Evolutionary conservation across 2,113 vertebrate species (phyloP).

Genomic region (Prinia subflava): DNA sequence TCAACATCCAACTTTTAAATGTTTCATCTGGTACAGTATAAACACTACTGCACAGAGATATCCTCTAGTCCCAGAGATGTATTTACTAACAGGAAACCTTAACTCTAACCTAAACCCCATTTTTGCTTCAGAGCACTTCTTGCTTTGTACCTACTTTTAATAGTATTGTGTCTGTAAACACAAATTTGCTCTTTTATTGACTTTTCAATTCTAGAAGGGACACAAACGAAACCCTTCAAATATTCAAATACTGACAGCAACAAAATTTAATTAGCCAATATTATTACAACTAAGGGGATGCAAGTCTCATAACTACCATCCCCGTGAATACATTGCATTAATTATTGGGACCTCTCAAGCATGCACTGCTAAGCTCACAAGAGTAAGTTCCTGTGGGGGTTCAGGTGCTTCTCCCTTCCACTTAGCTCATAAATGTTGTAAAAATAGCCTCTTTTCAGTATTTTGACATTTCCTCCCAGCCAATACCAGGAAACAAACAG

Average conservation of each 20-base stretch:
- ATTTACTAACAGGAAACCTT: conserved; percentile 43
- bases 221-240: neutral
- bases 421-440: neutral
- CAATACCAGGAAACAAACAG: neutral
- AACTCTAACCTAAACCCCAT: neutral
- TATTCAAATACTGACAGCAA: neutral
- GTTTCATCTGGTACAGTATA: conserved; percentile 52
- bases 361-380: neutral
- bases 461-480: neutral
- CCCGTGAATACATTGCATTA: neutral
- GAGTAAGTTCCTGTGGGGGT: neutral
- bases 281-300: neutral
- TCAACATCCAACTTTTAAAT: conserved; percentile 43
- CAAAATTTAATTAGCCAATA: neutral
- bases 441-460: neutral
- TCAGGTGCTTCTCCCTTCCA: conserved; percentile 20
- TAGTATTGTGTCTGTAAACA: neutral
- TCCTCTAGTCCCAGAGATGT: neutral
- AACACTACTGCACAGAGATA: conserved; percentile 33
- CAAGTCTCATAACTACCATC: neutral
- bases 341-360: neutral
- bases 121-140: neutral
- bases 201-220: neutral
- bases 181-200: neutral
- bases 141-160: neutral